Conservation (phyloP, 2,888 invertebrate genomes). For the Ectropis crepuscularia region DNA sequence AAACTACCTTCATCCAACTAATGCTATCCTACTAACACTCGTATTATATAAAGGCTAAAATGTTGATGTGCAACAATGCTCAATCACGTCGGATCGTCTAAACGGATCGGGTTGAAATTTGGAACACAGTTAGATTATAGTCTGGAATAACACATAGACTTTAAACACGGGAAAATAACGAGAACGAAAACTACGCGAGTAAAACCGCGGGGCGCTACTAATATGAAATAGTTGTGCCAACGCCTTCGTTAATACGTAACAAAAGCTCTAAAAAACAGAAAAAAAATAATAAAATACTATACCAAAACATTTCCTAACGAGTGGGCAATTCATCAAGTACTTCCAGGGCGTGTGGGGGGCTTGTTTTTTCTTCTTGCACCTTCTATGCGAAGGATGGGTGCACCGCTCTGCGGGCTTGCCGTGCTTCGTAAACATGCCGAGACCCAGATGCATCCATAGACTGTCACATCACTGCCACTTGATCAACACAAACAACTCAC, state of each 20-base stretch:
- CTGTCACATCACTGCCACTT: constrained; percentile 78
- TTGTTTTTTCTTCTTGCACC: constrained; percentile 81
- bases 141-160: too few species aligned
- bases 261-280: constrained; percentile 6
- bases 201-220: too few species aligned
- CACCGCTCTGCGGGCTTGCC: constrained; percentile 81
- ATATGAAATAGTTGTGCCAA: not conserved
- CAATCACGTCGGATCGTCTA: too few species aligned
- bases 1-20: too few species aligned
- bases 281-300: constrained; percentile 66
- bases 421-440: constrained; percentile 83
- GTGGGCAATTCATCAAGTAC: constrained; percentile 86
- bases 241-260: not conserved
- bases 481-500: constrained; percentile 55
- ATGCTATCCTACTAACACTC: too few species aligned
- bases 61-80: too few species aligned
- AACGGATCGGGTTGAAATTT: not conserved
- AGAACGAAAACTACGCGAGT: too few species aligned
- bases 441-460: constrained; percentile 76
- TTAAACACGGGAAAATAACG: too few species aligned
- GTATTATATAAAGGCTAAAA: too few species aligned
- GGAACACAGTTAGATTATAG: too few species aligned
- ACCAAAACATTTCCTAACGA: constrained; percentile 85
- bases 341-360: constrained; percentile 83
- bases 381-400: constrained; percentile 74